phyloP scores from a whole-genome alignment of 2,888 invertebrate species.

The Drosophila borealis region DNA sequence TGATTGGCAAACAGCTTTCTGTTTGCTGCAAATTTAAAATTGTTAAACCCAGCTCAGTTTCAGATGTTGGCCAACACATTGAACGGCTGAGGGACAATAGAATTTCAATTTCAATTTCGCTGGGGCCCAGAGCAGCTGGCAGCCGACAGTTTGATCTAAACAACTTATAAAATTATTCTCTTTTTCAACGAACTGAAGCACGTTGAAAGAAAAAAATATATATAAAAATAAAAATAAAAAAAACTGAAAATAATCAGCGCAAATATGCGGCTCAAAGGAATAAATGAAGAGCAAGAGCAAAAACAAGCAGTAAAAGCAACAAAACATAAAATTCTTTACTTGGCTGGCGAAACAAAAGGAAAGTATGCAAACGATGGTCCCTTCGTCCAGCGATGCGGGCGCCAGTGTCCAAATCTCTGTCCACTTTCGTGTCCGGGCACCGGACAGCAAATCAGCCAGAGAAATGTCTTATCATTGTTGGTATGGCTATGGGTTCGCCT shows the following conservation, averaged over 20 bases:
- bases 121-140: slow-evolving; percentile 9
- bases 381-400: slow-evolving; percentile 14
- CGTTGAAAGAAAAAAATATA: not conserved
- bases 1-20: not conserved
- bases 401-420: slow-evolving; percentile 10
- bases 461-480: slow-evolving; percentile 43
- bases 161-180: slow-evolving; percentile 25
- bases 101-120: slow-evolving; percentile 30
- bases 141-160: slow-evolving; percentile 27
- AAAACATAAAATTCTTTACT: slow-evolving; percentile 53
- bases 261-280: slow-evolving; percentile 39
- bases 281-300: slow-evolving; percentile 5
- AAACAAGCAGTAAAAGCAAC: slow-evolving; percentile 18
- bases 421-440: not conserved
- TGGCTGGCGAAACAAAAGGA: slow-evolving; percentile 58
- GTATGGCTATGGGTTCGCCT: slow-evolving; percentile 12
- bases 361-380: slow-evolving; percentile 57
- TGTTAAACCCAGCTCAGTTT: not conserved
- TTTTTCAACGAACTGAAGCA: not conserved
- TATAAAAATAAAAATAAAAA: not conserved
- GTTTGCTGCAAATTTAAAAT: not conserved
- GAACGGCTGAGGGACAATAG: slow-evolving; percentile 23
- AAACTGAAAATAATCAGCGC: slow-evolving; percentile 45
- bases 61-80: slow-evolving; percentile 18
- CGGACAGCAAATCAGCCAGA: slow-evolving; percentile 48